phyloP scores from a whole-genome alignment of 2,797 vertebrate genomes.

The Coreius guichenoti region DNA sequence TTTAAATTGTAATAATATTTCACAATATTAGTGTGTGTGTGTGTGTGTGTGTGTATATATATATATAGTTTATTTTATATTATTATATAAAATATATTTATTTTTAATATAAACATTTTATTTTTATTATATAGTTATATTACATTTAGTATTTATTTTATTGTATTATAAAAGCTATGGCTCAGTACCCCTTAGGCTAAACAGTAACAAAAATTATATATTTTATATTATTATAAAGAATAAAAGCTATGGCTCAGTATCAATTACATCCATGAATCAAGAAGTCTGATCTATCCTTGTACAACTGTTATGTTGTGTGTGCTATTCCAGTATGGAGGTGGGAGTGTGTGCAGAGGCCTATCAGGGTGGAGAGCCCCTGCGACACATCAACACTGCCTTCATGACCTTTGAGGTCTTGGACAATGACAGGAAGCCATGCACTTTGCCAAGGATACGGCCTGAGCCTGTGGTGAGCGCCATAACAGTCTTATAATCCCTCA shows the following conservation, averaged over 20 bases:
- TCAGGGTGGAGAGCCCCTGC: constrained; percentile 82
- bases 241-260: neutral
- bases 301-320: constrained; percentile 24
- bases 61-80: too few relatives aligned
- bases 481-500: constrained; percentile 30
- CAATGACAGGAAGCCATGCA: constrained; percentile 79
- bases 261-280: neutral
- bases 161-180: constrained; percentile 1
- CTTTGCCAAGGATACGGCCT: constrained; percentile 86
- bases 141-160: neutral
- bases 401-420: constrained; percentile 95
- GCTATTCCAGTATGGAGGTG: constrained; percentile 90
- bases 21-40: too few relatives aligned
- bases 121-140: neutral
- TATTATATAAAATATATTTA: neutral
- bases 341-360: constrained; percentile 95
- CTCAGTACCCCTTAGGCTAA: neutral
- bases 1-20: too few relatives aligned
- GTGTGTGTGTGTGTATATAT: too few relatives aligned
- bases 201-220: neutral
- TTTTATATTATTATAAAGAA: neutral
- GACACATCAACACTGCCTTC: constrained; percentile 97
- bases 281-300: constrained; percentile 2
- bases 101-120: neutral
- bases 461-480: constrained; percentile 87